Conservation (phyloP, 2,888 invertebrate genomes). For the Tuberolachnus salignus region DNA sequence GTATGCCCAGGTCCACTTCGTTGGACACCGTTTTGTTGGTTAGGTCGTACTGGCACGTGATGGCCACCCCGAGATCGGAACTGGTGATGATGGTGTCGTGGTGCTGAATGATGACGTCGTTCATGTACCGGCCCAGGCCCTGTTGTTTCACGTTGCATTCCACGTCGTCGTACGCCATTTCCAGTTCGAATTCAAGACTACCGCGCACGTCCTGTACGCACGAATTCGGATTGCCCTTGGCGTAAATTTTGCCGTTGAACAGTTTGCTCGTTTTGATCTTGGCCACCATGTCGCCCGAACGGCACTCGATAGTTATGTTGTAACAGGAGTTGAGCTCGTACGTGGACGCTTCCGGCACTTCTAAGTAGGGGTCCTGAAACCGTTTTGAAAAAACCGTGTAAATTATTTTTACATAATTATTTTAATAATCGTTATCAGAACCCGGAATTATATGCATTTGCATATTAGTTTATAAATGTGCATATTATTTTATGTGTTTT, state of each 20-base stretch:
- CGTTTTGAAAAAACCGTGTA: too few relatives aligned
- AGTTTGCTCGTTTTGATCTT: constrained; percentile 88
- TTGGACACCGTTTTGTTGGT: constrained; percentile 93
- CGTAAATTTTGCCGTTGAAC: constrained; percentile 93
- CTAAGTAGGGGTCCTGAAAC: constrained; percentile 81
- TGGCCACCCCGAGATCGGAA: constrained; percentile 89
- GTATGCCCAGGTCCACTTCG: constrained; percentile 87
- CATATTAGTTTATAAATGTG: too few relatives aligned
- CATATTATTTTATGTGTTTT: too few relatives aligned
- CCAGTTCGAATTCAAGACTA: constrained; percentile 86
- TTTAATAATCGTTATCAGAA: too few relatives aligned
- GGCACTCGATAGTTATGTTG: constrained; percentile 91
- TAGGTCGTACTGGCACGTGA: constrained; percentile 92
- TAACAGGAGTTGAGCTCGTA: constrained; percentile 92
- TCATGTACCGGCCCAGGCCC: constrained; percentile 83
- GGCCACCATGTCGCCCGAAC: constrained; percentile 90
- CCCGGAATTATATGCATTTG: too few relatives aligned
- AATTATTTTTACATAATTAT: too few relatives aligned
- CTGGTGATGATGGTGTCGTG: constrained; percentile 95
- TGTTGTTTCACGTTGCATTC: constrained; percentile 92
- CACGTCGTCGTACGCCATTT: constrained; percentile 89
- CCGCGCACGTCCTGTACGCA: constrained; percentile 88
- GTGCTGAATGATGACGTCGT: constrained; percentile 93
- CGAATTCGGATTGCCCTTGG: constrained; percentile 90
- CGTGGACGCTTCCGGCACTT: constrained; percentile 88